Evolutionary conservation across 2,113 vertebrate species (phyloP).

Genomic region (Crotalus tigris): DNA sequence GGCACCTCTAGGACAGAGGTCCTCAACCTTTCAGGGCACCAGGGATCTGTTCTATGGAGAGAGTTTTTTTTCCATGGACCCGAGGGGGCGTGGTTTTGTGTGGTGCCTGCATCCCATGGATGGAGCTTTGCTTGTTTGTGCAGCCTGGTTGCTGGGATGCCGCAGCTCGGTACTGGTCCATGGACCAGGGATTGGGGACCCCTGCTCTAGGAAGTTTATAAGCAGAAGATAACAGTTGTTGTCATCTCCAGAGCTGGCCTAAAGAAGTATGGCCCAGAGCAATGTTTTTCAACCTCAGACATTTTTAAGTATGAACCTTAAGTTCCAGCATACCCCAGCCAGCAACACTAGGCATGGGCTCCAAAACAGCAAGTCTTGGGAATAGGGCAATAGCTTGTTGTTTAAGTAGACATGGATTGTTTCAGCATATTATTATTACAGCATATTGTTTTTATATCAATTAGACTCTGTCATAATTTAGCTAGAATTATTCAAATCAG

Average conservation of each 20-base stretch:
- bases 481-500: not conserved
- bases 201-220: not conserved
- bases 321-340: not conserved
- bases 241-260: not conserved
- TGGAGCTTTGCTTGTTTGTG: too few species aligned
- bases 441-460: not conserved
- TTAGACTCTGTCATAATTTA: not conserved
- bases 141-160: too few species aligned
- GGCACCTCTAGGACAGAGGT: too few species aligned
- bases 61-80: too few species aligned
- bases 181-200: rapidly evolving
- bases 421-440: not conserved
- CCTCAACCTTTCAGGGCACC: too few species aligned
- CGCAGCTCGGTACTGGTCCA: too few species aligned
- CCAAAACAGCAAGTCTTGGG: not conserved
- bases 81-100: too few species aligned
- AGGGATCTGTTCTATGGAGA: too few species aligned
- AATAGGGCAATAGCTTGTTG: not conserved
- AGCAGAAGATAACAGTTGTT: not conserved
- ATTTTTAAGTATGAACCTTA: not conserved
- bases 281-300: not conserved
- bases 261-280: not conserved
- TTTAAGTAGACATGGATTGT: not conserved
- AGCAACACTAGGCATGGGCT: not conserved
- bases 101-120: too few species aligned